phyloP scores from a whole-genome alignment of 2,888 invertebrate species.

The Clistopyga incitator region DNA sequence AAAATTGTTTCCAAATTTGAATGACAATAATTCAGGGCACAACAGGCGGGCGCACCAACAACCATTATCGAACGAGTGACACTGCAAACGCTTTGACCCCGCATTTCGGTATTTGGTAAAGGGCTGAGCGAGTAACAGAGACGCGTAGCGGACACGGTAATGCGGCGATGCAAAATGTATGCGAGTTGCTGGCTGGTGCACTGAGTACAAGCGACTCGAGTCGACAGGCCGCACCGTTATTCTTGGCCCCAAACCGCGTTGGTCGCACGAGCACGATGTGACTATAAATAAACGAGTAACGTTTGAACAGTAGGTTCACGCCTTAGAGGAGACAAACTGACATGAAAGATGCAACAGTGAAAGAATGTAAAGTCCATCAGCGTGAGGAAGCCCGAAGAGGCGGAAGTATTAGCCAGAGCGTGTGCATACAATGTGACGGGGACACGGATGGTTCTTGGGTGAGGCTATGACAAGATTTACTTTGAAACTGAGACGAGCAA shows the following conservation, averaged over 20 bases:
- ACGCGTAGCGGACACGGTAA: conserved; percentile 41
- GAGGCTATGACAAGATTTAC: neutral
- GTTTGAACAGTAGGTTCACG: conserved; percentile 45
- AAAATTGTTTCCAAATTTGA: too few relatives aligned
- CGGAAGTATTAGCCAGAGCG: neutral
- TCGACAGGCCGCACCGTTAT: conserved; percentile 54
- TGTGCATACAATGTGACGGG: conserved; percentile 1
- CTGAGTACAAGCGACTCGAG: conserved; percentile 39
- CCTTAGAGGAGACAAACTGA: conserved; percentile 22
- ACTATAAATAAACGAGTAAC: conserved; percentile 73
- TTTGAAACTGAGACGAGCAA: neutral
- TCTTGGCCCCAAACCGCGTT: conserved; percentile 69
- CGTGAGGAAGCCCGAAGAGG: neutral
- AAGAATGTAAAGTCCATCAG: conserved; percentile 17
- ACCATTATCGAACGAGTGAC: conserved; percentile 45
- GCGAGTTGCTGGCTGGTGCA: conserved; percentile 36
- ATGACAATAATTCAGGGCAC: too few relatives aligned
- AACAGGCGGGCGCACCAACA: too few relatives aligned
- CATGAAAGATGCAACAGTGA: conserved; percentile 26
- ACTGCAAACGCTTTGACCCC: conserved; percentile 30
- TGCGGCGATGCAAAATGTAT: conserved; percentile 71
- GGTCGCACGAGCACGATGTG: conserved; percentile 73
- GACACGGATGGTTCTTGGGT: neutral
- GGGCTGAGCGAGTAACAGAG: conserved; percentile 2
- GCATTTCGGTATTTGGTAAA: conserved; percentile 16